A percentile compares a stretch with the other conserved stretches of the same genome.
Conservation (phyloP, 2,888 invertebrate genomes). For the Chelonus formosanus region DNA sequence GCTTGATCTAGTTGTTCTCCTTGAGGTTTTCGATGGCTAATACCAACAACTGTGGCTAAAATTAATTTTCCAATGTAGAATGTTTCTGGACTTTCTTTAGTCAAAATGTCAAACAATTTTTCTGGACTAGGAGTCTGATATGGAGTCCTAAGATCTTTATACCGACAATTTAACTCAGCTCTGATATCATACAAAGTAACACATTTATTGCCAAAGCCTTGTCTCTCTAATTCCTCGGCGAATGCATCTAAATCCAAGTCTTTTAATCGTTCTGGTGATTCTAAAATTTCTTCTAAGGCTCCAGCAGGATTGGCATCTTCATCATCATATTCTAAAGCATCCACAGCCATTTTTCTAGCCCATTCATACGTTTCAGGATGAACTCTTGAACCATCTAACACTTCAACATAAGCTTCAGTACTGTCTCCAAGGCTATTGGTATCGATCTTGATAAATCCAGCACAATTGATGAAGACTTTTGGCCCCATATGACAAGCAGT, state of each 20-base stretch:
- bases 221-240: constrained; percentile 94
- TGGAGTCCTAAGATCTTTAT: constrained; percentile 85
- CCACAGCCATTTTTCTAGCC: constrained; percentile 99
- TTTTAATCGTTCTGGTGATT: constrained; percentile 91
- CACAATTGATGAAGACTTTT: constrained; percentile 98
- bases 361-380: constrained; percentile 99
- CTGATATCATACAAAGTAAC: constrained; percentile 97
- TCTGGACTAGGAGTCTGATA: constrained; percentile 84
- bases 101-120: constrained; percentile 92
- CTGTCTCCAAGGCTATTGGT: constrained; percentile 93
- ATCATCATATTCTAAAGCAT: constrained; percentile 97
- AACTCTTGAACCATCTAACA: constrained; percentile 95
- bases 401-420: constrained; percentile 94
- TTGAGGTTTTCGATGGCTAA: constrained; percentile 87
- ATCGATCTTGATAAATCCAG: constrained; percentile 98
- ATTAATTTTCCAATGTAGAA: constrained; percentile 91
- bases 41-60: constrained; percentile 80
- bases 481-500: constrained; percentile 97
- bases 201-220: constrained; percentile 85
- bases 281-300: constrained; percentile 96
- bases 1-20: constrained; percentile 95
- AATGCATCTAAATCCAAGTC: constrained; percentile 98
- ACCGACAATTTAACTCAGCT: constrained; percentile 92
- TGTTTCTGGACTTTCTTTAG: constrained; percentile 94
- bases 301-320: constrained; percentile 96